Evolutionary conservation across 2,797 vertebrate species (phyloP).

Genomic region (Channa striata): DNA sequence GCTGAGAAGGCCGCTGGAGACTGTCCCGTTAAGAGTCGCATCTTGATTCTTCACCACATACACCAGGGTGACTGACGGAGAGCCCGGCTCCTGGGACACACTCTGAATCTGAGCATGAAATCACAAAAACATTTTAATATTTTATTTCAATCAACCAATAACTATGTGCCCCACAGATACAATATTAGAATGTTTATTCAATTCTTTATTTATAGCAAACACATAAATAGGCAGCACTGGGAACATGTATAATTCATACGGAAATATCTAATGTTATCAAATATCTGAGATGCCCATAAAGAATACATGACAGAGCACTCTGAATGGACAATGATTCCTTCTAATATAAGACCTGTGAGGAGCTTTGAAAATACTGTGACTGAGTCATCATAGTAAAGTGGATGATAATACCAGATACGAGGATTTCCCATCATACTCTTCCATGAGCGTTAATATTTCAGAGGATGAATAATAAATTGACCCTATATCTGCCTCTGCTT

Average conservation of each 20-base stretch:
- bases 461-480: slow-evolving; percentile 74
- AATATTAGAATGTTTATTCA: slow-evolving; percentile 2
- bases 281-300: slow-evolving; percentile 42
- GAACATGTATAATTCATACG: slow-evolving; percentile 43
- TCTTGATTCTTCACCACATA: slow-evolving; percentile 94
- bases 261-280: slow-evolving; percentile 31
- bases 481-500: slow-evolving; percentile 55
- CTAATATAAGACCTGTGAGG: slow-evolving; percentile 40
- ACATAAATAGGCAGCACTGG: slow-evolving; percentile 6
- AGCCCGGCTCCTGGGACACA: slow-evolving; percentile 86
- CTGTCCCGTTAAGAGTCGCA: slow-evolving; percentile 89
- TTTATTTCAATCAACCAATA: neutral
- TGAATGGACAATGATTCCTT: slow-evolving; percentile 38
- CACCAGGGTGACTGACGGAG: slow-evolving; percentile 91
- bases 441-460: slow-evolving; percentile 72
- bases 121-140: slow-evolving; percentile 20
- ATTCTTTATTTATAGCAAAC: slow-evolving; percentile 25
- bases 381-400: slow-evolving; percentile 58
- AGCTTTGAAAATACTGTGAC: slow-evolving; percentile 46
- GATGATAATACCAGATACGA: slow-evolving; percentile 53
- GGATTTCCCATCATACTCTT: slow-evolving; percentile 56
- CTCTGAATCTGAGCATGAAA: slow-evolving; percentile 88
- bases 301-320: slow-evolving; percentile 45
- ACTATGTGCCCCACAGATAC: neutral
- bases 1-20: slow-evolving; percentile 93